Evolutionary conservation across 2,113 vertebrate species (phyloP).

Genomic region (Neopipo cinnamomea): DNA sequence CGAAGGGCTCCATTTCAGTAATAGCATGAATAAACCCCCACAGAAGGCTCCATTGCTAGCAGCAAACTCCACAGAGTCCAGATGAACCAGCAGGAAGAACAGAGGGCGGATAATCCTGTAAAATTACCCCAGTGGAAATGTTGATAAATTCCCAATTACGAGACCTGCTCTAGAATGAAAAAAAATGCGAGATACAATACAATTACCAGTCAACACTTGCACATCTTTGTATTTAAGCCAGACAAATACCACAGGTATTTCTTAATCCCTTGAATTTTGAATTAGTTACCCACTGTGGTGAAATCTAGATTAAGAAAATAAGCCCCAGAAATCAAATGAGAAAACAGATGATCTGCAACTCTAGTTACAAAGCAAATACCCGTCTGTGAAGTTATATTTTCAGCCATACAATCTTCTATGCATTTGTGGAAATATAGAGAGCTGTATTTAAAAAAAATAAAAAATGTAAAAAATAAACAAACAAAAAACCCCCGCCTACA

Average conservation of each 20-base stretch:
- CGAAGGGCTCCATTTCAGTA: conserved; percentile 59
- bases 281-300: neutral
- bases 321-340: neutral
- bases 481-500: neutral
- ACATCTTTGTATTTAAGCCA: conserved; percentile 40
- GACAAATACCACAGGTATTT: conserved; percentile 55
- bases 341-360: neutral
- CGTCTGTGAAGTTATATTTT: neutral
- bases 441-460: neutral
- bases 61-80: conserved; percentile 67
- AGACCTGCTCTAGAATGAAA: conserved; percentile 64
- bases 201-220: conserved; percentile 64
- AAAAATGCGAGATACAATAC: conserved; percentile 46
- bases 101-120: conserved; percentile 69
- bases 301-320: conserved; percentile 42
- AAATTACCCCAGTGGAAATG: conserved; percentile 72
- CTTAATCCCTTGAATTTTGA: conserved; percentile 46
- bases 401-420: neutral
- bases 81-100: conserved; percentile 68
- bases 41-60: conserved; percentile 64
- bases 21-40: conserved; percentile 63
- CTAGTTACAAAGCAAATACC: neutral
- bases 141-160: conserved; percentile 68
- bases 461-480: neutral
- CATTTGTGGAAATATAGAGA: neutral